A percentile compares a stretch with the other conserved stretches of the same genome.
Evolutionary conservation across 1,140 invertebrate genomes (phyloP).

Genomic region (Heliconius eleuchia): DNA sequence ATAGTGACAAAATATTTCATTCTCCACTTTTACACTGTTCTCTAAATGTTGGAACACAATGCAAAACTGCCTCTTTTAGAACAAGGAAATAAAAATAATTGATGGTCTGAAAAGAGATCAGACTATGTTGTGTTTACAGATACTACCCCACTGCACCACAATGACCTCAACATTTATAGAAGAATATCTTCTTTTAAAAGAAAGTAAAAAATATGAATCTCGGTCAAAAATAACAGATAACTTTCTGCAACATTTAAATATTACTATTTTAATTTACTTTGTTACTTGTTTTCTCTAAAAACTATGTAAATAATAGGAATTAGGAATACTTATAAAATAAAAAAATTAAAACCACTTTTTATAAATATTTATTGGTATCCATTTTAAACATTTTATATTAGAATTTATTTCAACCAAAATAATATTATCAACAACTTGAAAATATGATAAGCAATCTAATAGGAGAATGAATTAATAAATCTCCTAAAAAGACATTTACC

Average conservation of each 20-base stretch:
- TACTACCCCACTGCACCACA: not conserved
- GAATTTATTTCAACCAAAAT: slow-evolving; percentile 32
- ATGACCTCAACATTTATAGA: not conserved
- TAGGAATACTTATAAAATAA: slow-evolving; percentile 12
- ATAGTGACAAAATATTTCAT: too few relatives aligned
- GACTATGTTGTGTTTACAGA: too few relatives aligned
- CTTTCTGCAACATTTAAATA: not conserved
- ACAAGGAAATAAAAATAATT: too few relatives aligned
- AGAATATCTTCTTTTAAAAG: too few relatives aligned
- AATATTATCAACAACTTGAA: slow-evolving; percentile 36
- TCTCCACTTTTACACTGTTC: too few relatives aligned
- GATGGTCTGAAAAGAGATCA: too few relatives aligned
- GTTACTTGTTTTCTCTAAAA: not conserved
- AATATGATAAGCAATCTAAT: slow-evolving; percentile 34
- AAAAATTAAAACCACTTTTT: slow-evolving; percentile 11
- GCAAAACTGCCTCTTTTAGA: too few relatives aligned
- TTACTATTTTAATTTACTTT: not conserved
- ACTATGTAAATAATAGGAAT: slow-evolving; percentile 10
- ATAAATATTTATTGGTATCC: slow-evolving; percentile 37
- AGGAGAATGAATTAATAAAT: slow-evolving; percentile 58
- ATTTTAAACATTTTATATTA: slow-evolving; percentile 28
- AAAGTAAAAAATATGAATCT: too few relatives aligned
- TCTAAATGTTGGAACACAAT: too few relatives aligned
- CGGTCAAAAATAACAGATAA: not conserved
- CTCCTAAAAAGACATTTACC: slow-evolving; percentile 38